These are phyloP conservation scores for Amphipoea oculea DNA, from an alignment of 2,888 invertebrate species.

Conservation along the genomic window DNA sequence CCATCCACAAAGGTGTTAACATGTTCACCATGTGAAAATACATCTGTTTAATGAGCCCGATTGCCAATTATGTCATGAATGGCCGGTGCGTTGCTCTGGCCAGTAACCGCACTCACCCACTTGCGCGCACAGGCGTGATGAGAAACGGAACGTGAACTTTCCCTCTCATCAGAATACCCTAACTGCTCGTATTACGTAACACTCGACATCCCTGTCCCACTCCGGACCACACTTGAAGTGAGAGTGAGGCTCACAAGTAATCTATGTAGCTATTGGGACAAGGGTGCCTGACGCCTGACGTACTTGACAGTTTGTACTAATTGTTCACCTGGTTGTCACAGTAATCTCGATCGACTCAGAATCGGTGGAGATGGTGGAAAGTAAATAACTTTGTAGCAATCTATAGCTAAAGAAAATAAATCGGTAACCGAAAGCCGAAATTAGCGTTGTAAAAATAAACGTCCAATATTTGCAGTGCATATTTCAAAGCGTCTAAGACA, in stretches of 20 bases:
- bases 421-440: constrained; percentile 49
- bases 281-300: constrained; percentile 49
- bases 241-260: constrained; percentile 63
- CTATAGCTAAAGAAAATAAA: constrained; percentile 37
- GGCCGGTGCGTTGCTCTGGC: constrained; percentile 87
- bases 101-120: constrained; percentile 89
- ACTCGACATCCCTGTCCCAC: constrained; percentile 75
- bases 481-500: constrained; percentile 87
- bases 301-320: constrained; percentile 59
- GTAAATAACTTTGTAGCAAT: constrained; percentile 1
- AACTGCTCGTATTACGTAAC: constrained; percentile 78
- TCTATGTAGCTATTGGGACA: constrained; percentile 53
- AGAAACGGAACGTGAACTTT: constrained; percentile 88
- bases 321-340: constrained; percentile 60
- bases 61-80: constrained; percentile 88
- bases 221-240: constrained; percentile 65
- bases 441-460: constrained; percentile 63
- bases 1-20: constrained; percentile 74
- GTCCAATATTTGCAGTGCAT: constrained; percentile 73
- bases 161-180: constrained; percentile 88
- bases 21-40: constrained; percentile 79
- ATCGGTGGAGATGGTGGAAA: background rate
- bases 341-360: constrained; percentile 21
- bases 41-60: constrained; percentile 85
- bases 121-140: constrained; percentile 87